These are phyloP conservation scores for Sinocyclocheilus maitianheensis DNA, from an alignment of 2,113 vertebrate genomes.

Conservation along the genomic window DNA sequence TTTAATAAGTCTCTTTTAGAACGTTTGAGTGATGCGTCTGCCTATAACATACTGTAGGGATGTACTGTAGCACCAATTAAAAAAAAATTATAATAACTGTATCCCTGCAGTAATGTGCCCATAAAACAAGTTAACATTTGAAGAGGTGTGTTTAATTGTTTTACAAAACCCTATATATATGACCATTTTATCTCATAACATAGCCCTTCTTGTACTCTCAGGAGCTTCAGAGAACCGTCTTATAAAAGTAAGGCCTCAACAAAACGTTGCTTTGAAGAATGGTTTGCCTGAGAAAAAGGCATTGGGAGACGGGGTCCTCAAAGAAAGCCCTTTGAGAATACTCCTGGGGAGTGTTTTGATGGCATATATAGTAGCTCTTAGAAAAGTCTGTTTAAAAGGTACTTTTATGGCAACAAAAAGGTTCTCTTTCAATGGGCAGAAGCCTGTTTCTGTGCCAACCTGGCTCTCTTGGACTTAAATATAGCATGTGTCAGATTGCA, in stretches of 20 bases:
- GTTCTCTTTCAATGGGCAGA: conserved; percentile 59
- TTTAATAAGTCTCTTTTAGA: conserved; percentile 23
- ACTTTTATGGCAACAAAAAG: not conserved
- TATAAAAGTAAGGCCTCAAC: conserved; percentile 29
- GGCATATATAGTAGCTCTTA: conserved; percentile 21
- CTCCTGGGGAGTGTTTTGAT: conserved; percentile 10
- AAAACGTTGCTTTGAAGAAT: conserved; percentile 35
- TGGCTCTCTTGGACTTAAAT: not conserved
- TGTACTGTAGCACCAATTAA: not conserved
- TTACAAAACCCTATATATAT: not conserved
- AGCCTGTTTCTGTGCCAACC: conserved; percentile 39
- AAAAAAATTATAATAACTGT: not conserved
- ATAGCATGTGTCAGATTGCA: not conserved
- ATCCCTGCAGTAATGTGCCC: conserved; percentile 4
- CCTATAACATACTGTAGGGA: not conserved
- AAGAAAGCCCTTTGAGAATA: conserved; percentile 16
- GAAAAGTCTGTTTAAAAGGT: conserved; percentile 6
- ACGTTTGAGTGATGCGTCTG: not conserved
- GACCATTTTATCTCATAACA: not conserved
- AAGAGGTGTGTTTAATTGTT: not conserved
- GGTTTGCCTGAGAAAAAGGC: conserved; percentile 27
- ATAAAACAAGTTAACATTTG: not conserved
- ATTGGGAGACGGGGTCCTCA: not conserved
- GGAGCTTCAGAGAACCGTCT: conserved; percentile 21
- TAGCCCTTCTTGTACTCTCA: not conserved